Conservation (phyloP, 2,113 vertebrate genomes). For the Anguilla japonica region DNA sequence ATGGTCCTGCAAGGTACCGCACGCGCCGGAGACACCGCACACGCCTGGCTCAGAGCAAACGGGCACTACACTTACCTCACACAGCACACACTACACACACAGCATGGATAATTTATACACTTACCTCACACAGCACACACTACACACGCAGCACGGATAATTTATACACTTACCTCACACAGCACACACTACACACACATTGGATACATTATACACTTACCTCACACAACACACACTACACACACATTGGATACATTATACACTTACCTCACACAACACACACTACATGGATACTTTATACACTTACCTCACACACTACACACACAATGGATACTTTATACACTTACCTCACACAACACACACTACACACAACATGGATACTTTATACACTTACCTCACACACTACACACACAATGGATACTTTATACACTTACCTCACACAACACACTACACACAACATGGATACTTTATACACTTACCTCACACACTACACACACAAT, state of each 20-base stretch:
- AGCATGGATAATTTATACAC: not conserved
- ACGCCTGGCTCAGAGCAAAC: not conserved
- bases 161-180: not conserved
- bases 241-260: too few species aligned
- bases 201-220: not conserved
- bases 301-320: too few species aligned
- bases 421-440: not conserved
- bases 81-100: too few species aligned
- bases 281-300: too few species aligned
- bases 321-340: too few species aligned
- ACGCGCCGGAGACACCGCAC: too few species aligned
- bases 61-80: not conserved
- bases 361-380: too few species aligned
- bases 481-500: not conserved
- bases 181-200: not conserved
- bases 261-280: too few species aligned
- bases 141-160: not conserved
- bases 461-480: not conserved
- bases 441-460: not conserved
- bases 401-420: too few species aligned
- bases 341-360: too few species aligned
- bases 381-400: too few species aligned
- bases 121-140: not conserved
- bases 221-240: constrained; percentile 2
- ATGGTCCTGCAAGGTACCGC: constrained; percentile 78